phyloP scores from a whole-genome alignment of 23 tunicate species.

The Clavelina lepadiformis region DNA sequence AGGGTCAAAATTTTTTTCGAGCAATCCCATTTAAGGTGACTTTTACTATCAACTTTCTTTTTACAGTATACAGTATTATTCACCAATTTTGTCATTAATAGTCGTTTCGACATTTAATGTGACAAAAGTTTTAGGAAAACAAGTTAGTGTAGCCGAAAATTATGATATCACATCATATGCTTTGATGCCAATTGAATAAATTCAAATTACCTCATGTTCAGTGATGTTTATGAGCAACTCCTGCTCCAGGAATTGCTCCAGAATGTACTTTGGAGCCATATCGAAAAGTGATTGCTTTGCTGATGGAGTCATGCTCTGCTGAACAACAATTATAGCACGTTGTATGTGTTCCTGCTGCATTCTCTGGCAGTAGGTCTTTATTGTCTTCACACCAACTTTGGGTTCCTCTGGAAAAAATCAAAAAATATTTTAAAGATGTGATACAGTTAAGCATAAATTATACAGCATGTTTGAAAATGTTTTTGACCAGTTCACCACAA shows the following conservation, averaged over 20 bases:
- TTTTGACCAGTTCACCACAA: too few species aligned
- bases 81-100: too few species aligned
- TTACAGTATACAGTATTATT: too few species aligned
- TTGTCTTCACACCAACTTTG: conserved; percentile 80
- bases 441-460: not conserved
- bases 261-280: conserved; percentile 96
- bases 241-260: conserved; percentile 92
- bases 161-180: too few species aligned
- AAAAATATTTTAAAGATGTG: not conserved
- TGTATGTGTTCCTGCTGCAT: conserved; percentile 96
- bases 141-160: too few species aligned
- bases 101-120: too few species aligned
- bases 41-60: too few species aligned
- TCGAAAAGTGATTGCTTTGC: conserved; percentile 91
- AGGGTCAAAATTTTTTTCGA: too few species aligned
- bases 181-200: too few species aligned
- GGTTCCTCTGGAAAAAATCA: conserved; percentile 63
- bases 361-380: conserved; percentile 90
- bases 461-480: too few species aligned
- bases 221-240: conserved; percentile 91
- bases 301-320: conserved; percentile 92
- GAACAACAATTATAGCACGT: conserved; percentile 91
- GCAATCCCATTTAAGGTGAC: too few species aligned
- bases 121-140: too few species aligned
- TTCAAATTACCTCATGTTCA: conserved; percentile 80